Evolutionary conservation across 2,797 vertebrate species (phyloP).

Genomic region (Amniataba percoides): DNA sequence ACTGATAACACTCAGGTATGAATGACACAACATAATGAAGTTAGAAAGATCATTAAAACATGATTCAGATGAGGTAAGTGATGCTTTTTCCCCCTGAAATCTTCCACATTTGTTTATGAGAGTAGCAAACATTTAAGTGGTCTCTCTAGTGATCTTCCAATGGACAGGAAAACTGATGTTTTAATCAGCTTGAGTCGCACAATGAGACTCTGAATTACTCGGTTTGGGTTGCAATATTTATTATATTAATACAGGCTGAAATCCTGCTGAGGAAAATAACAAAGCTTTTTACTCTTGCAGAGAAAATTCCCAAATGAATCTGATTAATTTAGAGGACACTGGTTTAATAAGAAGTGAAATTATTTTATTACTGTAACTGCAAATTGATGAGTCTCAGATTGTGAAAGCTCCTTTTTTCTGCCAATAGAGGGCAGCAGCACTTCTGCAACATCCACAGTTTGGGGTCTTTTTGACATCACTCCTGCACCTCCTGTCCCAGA

Average conservation of each 20-base stretch:
- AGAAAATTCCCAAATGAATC: slow-evolving; percentile 1
- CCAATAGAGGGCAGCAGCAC: slow-evolving; percentile 80
- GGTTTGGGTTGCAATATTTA: slow-evolving; percentile 58
- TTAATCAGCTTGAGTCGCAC: slow-evolving; percentile 42
- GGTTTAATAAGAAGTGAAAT: slow-evolving; percentile 12
- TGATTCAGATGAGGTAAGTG: not conserved
- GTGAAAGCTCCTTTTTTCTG: not conserved
- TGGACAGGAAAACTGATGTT: slow-evolving; percentile 42
- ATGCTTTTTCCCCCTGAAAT: not conserved
- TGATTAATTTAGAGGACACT: slow-evolving; percentile 14
- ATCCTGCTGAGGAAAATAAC: slow-evolving; percentile 5
- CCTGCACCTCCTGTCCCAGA: not conserved
- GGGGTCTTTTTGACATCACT: not conserved
- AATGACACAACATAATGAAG: no score
- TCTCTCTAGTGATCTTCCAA: not conserved
- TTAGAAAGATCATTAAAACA: not conserved
- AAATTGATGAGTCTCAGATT: not conserved
- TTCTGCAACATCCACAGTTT: slow-evolving; percentile 32
- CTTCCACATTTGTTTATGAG: not conserved
- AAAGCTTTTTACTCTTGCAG: slow-evolving; percentile 4
- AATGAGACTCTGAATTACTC: slow-evolving; percentile 45
- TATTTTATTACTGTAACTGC: slow-evolving; percentile 1
- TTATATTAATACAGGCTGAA: slow-evolving; percentile 31
- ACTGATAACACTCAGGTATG: not conserved
- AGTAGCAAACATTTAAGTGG: slow-evolving; percentile 17